Evolutionary conservation across 2,113 vertebrate species (phyloP), one percentile per base, ranked within the genome.

Genomic region (Danionella cerebrum): DNA sequence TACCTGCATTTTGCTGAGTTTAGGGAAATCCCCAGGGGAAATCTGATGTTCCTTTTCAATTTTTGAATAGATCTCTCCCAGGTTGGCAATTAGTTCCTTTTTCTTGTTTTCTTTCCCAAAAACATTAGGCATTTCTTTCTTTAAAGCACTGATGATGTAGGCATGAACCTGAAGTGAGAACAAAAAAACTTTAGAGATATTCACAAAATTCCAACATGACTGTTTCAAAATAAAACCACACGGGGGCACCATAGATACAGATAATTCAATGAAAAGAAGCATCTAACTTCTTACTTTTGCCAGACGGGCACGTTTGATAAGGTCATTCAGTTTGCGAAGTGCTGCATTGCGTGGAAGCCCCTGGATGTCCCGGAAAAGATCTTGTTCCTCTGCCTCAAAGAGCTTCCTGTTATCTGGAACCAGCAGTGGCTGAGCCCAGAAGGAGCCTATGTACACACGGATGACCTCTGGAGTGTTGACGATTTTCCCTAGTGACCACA

Each of bases 401-500:
- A 91, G 85, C 70, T 89, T 87, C 12, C 89, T 81, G 71, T 81
- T 81, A 36, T 81, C 79, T 0, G 81, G 63, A 45, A 91, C 85
- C 51, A 89, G 85, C 14, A 91, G 84, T 0, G 90, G 89, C 52
- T 91, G 87, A 8, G 89, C 84, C 90, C 90, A 91, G 80, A 91
- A 91, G 33, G 90, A 91, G 54, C 90, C 90, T 0, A 91, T 91
- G 78, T 91, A 91, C 12, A 91, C 90, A 0, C 90, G 65, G 41
- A 90, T 84, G 58, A 91, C 90, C 76, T 91, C 90, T 0, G 90
- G 90, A 0, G 90, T 91, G 79, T 91, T 90, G 67, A 91, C 86
- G 55, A 91, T 90, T 79, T 91, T 91, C 3, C 89, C 90, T 51
- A 91, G 81, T 0, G 90, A 90, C 90, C 90, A 91, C 90, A 91